Percentiles rank a stretch among this genome's conserved stretches.
These are phyloP conservation scores for Neolamprologus variostigma DNA, from an alignment of 2,113 vertebrate species.

Conservation along the genomic window DNA sequence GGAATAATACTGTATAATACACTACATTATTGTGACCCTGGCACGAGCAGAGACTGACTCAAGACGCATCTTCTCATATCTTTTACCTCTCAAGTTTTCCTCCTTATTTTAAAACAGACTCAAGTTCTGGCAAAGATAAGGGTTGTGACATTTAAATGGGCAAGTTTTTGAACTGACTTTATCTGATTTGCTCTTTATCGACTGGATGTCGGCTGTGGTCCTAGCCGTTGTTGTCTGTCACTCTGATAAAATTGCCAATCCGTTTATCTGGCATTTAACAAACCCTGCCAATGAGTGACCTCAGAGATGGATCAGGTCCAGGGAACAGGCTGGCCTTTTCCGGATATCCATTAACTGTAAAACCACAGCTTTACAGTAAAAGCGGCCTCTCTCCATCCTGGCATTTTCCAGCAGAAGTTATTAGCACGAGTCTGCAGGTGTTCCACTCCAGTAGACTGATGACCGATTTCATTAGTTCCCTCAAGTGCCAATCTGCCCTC, in stretches of 20 bases:
- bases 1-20: background rate
- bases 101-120: background rate
- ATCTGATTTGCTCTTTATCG: slow-evolving; percentile 10
- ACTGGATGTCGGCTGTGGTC: background rate
- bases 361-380: background rate
- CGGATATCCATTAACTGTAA: background rate
- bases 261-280: slow-evolving; percentile 11
- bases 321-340: background rate
- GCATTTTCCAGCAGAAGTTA: background rate
- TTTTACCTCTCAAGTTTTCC: background rate
- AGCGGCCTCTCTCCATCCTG: background rate
- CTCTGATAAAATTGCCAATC: slow-evolving; percentile 2
- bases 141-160: background rate
- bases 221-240: background rate
- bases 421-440: slow-evolving; percentile 28
- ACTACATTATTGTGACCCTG: background rate
- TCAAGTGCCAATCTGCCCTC: slow-evolving; percentile 19
- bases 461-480: slow-evolving; percentile 14
- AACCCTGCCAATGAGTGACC: background rate
- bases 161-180: background rate
- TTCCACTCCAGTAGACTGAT: slow-evolving; percentile 29
- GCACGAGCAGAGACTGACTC: background rate
- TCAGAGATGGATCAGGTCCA: background rate
- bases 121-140: background rate
- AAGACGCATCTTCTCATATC: background rate